phyloP scores from a whole-genome alignment of 2,113 vertebrate species.

The Alethe castanea region DNA sequence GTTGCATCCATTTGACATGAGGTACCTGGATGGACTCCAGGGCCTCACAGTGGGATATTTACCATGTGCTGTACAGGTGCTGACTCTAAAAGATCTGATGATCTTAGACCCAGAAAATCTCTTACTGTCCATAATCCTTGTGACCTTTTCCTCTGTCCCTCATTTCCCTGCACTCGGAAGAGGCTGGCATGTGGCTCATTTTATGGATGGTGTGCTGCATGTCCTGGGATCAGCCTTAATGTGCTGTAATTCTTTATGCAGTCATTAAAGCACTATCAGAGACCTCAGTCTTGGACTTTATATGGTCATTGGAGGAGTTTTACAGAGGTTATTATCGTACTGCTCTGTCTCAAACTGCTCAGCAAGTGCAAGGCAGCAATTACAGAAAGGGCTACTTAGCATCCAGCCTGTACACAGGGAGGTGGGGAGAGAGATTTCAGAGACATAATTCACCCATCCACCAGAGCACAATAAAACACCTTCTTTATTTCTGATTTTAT shows the following conservation, averaged over 20 bases:
- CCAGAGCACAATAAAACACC: slow-evolving; percentile 23
- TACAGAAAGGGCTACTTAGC: not conserved
- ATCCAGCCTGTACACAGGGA: not conserved
- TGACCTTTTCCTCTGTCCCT: not conserved
- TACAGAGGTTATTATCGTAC: not conserved
- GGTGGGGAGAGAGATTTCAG: not conserved
- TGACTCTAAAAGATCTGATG: not conserved
- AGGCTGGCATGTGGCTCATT: not conserved
- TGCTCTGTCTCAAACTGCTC: not conserved
- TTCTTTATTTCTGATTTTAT: slow-evolving; percentile 42
- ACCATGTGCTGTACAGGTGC: not conserved
- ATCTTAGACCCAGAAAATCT: not conserved
- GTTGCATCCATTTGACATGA: not conserved
- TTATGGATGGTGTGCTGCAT: not conserved
- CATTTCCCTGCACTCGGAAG: not conserved
- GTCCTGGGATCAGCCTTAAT: not conserved
- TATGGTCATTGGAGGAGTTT: not conserved
- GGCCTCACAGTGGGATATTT: not conserved
- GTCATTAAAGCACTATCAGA: not conserved
- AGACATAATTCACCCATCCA: not conserved
- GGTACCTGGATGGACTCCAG: not conserved
- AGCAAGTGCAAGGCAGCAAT: not conserved
- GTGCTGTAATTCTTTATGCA: not conserved
- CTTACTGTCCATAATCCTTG: not conserved
- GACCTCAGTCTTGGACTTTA: not conserved